Conservation (phyloP, 2,888 invertebrate genomes). For the Electrophaes corylata region DNA sequence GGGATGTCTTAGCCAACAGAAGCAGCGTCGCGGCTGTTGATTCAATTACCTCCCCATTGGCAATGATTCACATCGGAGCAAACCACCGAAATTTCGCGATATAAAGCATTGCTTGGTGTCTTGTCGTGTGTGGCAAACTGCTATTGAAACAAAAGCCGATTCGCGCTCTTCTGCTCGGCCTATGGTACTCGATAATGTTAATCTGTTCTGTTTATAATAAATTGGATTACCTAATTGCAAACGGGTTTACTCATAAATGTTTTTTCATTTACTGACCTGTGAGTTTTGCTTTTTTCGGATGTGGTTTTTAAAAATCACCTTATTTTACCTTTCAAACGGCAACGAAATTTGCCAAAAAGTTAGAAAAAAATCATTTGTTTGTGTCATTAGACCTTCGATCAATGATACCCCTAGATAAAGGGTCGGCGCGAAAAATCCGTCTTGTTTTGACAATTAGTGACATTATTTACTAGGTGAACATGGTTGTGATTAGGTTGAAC, state of each 20-base stretch:
- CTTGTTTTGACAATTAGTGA: too few species aligned
- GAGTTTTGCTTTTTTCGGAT: too few species aligned
- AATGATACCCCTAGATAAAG: too few species aligned
- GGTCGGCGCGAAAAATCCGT: too few species aligned
- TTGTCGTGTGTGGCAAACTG: not conserved
- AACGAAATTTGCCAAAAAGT: too few species aligned
- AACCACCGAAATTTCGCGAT: constrained; percentile 4
- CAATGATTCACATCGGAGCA: constrained; percentile 2
- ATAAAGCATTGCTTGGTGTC: constrained; percentile 1
- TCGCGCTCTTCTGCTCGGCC: not conserved
- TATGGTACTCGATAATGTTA: not conserved
- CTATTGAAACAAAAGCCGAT: constrained; percentile 4
- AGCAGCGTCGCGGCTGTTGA: not conserved
- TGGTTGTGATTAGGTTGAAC: too few species aligned
- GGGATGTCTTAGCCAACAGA: not conserved
- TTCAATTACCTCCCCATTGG: not conserved
- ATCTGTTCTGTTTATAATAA: not conserved
- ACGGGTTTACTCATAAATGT: not conserved
- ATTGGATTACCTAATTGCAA: not conserved
- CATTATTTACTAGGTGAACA: too few species aligned
- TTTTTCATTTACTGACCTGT: not conserved
- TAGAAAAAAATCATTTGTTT: too few species aligned
- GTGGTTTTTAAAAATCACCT: too few species aligned
- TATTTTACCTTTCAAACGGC: too few species aligned
- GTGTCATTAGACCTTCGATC: too few species aligned